phyloP scores from a whole-genome alignment of 2,113 vertebrate species.

The Lepus americanus region DNA sequence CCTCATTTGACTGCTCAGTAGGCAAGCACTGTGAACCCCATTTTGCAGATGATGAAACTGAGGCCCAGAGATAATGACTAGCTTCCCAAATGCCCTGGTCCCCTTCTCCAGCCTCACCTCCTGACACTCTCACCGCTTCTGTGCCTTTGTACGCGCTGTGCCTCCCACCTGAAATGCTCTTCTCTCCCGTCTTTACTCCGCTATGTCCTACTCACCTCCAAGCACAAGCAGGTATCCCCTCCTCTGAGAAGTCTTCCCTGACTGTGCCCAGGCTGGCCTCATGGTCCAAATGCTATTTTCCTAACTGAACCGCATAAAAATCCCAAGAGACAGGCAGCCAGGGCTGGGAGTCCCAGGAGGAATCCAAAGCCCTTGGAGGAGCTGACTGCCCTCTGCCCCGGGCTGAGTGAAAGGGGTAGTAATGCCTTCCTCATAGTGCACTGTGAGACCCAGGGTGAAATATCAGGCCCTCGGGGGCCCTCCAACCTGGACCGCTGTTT shows the following conservation, averaged over 20 bases:
- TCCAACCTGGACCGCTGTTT: neutral
- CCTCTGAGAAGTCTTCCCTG: neutral
- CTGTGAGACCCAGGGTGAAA: neutral
- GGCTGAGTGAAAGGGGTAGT: neutral
- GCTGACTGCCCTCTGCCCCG: neutral
- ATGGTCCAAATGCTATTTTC: neutral
- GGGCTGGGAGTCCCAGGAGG: neutral
- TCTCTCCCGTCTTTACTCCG: neutral
- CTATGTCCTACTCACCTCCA: neutral
- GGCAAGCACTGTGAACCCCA: neutral
- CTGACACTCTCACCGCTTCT: neutral
- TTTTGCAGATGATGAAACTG: conserved; percentile 36
- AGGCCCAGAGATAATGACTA: neutral
- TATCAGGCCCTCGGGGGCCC: neutral
- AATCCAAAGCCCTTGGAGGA: neutral
- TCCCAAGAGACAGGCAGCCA: neutral
- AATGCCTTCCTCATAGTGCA: neutral
- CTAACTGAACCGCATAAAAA: neutral
- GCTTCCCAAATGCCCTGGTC: neutral
- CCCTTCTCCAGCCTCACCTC: neutral
- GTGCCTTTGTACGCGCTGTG: neutral
- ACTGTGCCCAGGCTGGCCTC: neutral
- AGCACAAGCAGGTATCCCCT: neutral
- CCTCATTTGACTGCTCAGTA: neutral
- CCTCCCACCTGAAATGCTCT: conserved; percentile 17